Base-by-base conservation (phyloP, 2,888 invertebrate genomes). In the Cephus runcator region DNA sequence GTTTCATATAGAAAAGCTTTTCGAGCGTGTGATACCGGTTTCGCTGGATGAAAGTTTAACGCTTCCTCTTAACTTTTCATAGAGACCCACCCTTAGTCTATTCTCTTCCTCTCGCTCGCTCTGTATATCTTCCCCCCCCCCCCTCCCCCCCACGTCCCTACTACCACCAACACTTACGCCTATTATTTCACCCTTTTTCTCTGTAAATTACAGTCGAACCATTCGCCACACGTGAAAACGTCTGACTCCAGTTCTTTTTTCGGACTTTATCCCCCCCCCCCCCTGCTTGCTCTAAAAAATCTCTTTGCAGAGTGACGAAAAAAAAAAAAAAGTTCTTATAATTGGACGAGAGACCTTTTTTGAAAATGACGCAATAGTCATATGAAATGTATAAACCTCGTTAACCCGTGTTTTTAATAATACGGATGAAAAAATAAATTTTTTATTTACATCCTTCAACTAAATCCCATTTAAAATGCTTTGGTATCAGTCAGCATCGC, bases 11-110 rank as follows among this genome's bases (percentile, higher is more conserved):
- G 23, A 56, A 30, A 33, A 71, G 71, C 6, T 71, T 71, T 33
- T 80, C 73, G n/a, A 34, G 40, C 75, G 73, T 35, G 78, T 74
- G 76, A 75, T 73, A 75, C 75, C 69, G 69, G 75, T 31, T 23
- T 71, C 31, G 71, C 71, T 31, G 71, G 33, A 71, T 71, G 71
- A 71, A 71, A 31, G 31, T 75, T 75, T 69, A 75, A 40, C 77
- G 69, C 71, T 77, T 75, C 71, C 77, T 75, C 75, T 77, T 71
- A 77, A 73, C 76, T 78, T 78, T 78, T 79, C 76, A 71, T 71
- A 33, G 33, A 71, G 33, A 31, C 33, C 75, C 36, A 75, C 34
- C 77, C 35, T 71, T 75, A 68, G 75, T 71, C 73, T 34, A 34
- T 78, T 78, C 74, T 79, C 79, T 34, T 73, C 6, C 73, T 36